Evolutionary conservation across 2,797 vertebrate genomes (phyloP).

Genomic region (Agapornis canus): DNA sequence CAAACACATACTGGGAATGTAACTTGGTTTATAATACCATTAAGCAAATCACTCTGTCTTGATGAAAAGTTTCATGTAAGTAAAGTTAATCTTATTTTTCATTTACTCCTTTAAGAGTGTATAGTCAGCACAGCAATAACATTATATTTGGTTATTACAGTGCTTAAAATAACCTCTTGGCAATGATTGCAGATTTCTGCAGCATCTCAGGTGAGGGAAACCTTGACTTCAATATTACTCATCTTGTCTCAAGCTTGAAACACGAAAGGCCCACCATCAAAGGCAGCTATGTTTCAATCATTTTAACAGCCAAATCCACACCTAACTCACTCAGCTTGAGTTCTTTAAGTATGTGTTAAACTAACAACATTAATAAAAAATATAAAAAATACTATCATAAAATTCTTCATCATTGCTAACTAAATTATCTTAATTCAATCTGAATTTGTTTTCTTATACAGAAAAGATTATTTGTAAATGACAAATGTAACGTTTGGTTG

Average conservation of each 20-base stretch:
- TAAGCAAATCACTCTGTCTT: neutral
- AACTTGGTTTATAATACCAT: neutral
- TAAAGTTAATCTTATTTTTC: neutral
- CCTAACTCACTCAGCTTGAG: neutral
- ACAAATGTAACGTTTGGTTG: neutral
- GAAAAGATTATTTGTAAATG: neutral
- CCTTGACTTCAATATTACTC: neutral
- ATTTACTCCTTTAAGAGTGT: neutral
- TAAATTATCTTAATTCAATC: neutral
- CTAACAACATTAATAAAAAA: neutral
- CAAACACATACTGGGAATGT: accelerated
- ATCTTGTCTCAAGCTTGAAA: neutral
- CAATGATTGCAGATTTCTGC: neutral
- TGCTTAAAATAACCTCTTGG: neutral
- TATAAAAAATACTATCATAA: neutral
- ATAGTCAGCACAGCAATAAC: neutral
- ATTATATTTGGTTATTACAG: neutral
- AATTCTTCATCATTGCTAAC: neutral
- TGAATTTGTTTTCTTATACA: neutral
- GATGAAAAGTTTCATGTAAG: neutral
- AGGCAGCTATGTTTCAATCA: neutral
- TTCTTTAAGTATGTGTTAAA: neutral
- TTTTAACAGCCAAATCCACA: neutral
- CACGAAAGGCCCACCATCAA: neutral
- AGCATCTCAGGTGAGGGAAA: neutral